Evolutionary conservation across 2,888 invertebrate genomes (phyloP).

Genomic region (Stenoptilia bipunctidactyla): DNA sequence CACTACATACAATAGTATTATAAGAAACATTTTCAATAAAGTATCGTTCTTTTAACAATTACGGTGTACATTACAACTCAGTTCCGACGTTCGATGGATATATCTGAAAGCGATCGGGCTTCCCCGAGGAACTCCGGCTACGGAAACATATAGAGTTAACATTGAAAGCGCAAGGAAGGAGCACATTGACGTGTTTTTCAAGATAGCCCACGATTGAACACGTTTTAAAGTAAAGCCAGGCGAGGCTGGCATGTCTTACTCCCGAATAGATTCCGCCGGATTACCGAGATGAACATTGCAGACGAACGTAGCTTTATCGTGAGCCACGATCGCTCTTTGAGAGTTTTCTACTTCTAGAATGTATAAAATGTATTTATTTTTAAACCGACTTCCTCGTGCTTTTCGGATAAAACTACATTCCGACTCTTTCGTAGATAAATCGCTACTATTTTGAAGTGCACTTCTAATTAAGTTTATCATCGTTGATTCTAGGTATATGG

Average conservation of each 20-base stretch:
- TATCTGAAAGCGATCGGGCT: background rate
- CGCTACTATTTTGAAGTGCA: no score
- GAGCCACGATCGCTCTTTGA: background rate
- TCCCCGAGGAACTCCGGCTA: background rate
- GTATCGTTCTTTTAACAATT: background rate
- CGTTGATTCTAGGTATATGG: no score
- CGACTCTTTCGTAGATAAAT: no score
- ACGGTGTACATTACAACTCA: background rate
- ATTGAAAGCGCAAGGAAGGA: conserved; percentile 1
- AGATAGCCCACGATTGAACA: background rate
- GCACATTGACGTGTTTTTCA: background rate
- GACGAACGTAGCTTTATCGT: background rate
- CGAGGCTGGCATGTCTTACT: background rate
- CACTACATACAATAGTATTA: no score
- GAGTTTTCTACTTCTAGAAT: background rate
- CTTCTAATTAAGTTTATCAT: no score
- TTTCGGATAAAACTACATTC: no score
- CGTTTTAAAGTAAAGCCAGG: background rate
- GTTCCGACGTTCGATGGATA: background rate
- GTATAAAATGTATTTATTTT: no score
- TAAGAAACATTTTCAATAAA: background rate
- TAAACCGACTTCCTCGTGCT: no score
- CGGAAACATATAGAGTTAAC: background rate
- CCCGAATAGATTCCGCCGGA: background rate
- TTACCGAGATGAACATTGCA: background rate